phyloP scores from a whole-genome alignment of 1,140 invertebrate genomes.

The Ceratina australensis region DNA sequence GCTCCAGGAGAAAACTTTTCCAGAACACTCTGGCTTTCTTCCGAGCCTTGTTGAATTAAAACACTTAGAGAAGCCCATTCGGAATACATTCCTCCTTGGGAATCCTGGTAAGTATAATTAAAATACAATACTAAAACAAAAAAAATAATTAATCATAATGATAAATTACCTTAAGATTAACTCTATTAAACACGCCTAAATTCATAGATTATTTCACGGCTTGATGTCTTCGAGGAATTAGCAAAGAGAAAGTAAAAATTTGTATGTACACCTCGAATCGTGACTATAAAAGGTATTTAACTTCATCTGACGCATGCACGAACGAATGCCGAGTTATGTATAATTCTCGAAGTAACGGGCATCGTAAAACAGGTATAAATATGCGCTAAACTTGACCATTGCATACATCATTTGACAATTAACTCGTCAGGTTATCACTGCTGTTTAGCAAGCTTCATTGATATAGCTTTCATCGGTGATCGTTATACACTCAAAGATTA shows the following conservation, averaged over 20 bases:
- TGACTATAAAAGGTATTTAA: conserved; percentile 5
- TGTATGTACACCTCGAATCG: conserved; percentile 3
- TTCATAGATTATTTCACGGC: conserved; percentile 82
- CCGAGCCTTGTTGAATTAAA: conserved; percentile 83
- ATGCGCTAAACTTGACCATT: conserved; percentile 22
- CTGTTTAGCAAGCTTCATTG: neutral
- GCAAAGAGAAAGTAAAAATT: conserved; percentile 23
- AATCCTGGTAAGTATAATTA: conserved; percentile 62
- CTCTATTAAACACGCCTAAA: conserved; percentile 87
- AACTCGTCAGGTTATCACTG: conserved; percentile 1
- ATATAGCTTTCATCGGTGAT: conserved; percentile 13
- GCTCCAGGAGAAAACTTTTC: conserved; percentile 89
- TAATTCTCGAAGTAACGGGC: neutral
- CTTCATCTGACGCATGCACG: neutral
- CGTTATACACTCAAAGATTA: too few species aligned
- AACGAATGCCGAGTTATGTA: neutral
- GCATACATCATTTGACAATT: neutral
- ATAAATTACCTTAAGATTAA: conserved; percentile 83
- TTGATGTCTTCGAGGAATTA: conserved; percentile 28
- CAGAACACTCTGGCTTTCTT: conserved; percentile 89
- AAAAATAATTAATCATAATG: neutral
- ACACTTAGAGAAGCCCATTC: conserved; percentile 91
- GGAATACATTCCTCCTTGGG: conserved; percentile 88
- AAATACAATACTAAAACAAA: conserved; percentile 1
- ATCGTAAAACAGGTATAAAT: conserved; percentile 15